phyloP scores from a whole-genome alignment of 2,888 invertebrate genomes.

The Eurytoma adleriae region DNA sequence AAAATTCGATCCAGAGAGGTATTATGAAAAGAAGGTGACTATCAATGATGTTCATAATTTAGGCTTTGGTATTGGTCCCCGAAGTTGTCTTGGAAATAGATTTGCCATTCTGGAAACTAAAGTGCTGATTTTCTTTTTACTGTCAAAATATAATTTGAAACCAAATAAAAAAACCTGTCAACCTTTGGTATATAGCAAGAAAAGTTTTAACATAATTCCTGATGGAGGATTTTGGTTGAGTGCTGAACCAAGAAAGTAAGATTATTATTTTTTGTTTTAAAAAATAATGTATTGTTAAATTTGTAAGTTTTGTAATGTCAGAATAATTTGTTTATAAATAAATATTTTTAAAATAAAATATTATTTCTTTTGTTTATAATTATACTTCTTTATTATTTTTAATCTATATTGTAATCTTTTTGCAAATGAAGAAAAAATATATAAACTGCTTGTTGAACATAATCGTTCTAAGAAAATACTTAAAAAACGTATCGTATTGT shows the following conservation, averaged over 20 bases:
- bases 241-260: constrained; percentile 1
- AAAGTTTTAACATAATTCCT: constrained; percentile 72
- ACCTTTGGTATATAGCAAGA: constrained; percentile 59
- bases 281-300: too few relatives aligned
- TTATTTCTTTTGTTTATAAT: too few relatives aligned
- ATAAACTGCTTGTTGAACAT: too few relatives aligned
- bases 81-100: constrained; percentile 71
- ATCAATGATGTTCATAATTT: constrained; percentile 37
- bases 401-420: too few relatives aligned
- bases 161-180: constrained; percentile 58
- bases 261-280: too few relatives aligned
- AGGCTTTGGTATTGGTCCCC: constrained; percentile 71
- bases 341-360: too few relatives aligned
- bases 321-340: too few relatives aligned
- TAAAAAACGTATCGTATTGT: too few relatives aligned
- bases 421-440: too few relatives aligned
- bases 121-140: constrained; percentile 59
- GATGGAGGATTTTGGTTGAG: constrained; percentile 62
- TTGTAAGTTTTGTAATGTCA: too few relatives aligned
- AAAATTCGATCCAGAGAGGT: constrained; percentile 74
- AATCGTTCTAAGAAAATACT: too few relatives aligned
- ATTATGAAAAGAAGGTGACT: constrained; percentile 48
- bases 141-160: constrained; percentile 60
- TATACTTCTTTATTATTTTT: too few relatives aligned
- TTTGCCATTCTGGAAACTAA: constrained; percentile 64